phyloP scores from a whole-genome alignment of 2,888 invertebrate genomes.

The Machimus atricapillus region DNA sequence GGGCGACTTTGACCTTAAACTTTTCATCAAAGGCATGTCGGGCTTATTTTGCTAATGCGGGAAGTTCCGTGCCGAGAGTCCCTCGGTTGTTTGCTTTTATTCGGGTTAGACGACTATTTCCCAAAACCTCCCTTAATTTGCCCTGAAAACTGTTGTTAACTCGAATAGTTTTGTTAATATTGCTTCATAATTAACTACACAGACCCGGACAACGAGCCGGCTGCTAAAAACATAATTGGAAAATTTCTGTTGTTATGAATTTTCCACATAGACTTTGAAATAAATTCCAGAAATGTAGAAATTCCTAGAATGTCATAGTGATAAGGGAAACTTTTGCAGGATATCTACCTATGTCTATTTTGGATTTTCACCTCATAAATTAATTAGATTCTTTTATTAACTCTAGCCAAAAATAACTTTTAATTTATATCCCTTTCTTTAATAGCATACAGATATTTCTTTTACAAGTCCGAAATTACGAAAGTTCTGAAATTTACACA shows the following conservation, averaged over 20 bases:
- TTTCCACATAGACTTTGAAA: background rate
- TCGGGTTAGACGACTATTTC: background rate
- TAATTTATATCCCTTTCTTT: no score
- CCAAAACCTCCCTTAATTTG: background rate
- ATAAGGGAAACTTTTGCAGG: background rate
- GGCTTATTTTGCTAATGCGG: background rate
- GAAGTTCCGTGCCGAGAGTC: background rate
- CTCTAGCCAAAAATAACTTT: no score
- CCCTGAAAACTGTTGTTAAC: background rate
- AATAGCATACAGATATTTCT: no score
- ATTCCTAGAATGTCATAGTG: background rate
- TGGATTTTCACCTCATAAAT: background rate
- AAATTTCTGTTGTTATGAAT: background rate
- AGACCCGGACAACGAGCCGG: background rate
- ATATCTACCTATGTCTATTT: no score
- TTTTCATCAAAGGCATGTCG: constrained; percentile 1
- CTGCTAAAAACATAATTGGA: background rate
- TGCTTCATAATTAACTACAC: background rate
- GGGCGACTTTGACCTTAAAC: constrained; percentile 6
- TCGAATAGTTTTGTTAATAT: background rate
- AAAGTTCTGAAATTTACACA: no score
- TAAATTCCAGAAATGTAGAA: background rate
- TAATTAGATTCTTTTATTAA: no score
- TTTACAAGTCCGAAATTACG: no score
- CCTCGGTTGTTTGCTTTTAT: background rate